Base-by-base conservation (phyloP, 2,888 invertebrate species). In the Panopea generosa region DNA sequence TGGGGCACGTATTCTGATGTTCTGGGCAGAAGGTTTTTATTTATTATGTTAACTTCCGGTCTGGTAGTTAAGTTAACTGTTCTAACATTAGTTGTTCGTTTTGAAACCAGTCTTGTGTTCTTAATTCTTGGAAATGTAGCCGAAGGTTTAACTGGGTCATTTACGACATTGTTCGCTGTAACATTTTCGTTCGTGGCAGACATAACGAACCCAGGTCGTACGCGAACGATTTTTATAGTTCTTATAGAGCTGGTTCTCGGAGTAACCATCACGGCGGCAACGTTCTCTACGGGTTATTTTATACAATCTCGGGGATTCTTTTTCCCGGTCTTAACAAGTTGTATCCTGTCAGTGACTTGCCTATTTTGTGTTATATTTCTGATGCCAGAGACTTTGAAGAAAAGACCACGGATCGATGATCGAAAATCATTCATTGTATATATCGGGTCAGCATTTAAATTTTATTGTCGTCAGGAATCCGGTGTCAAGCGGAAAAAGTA, bases 1-100 rank as follows among this genome's bases (percentile, higher is more conserved):
- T 69, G 69, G 50, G 71, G 70, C 24, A 57, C 80, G 1, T 77
- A 75, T 43, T 73, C 80, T 1, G 83, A 83, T 24, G 40, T 71
- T 18, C 43, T 77, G 40, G 83, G 83, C 33, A 45, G 83, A 43
- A 71, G 60, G 20, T 68, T 73, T 62, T n/a, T 76, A 18, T 57
- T 83, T 7, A 18, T 73, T 11, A 9, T 77, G 9, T 67, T 56
- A 14, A 65, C 60, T 1, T 1, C 49, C 18, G 77, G 80, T 26
- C 47, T 40, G 1, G 43, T 53, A 2, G 16, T 77, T 2, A 61
- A 60, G 20, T 4, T 56, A 9, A 29, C 22, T 2, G n/a, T 67
- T 2, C 56, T 67, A 7, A 40, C 61, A 1, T 2, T 65, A 0
- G 60, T 81, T 1, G 43, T 77, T 24, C 22, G 68, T 4, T 63